phyloP scores from a whole-genome alignment of 2,797 vertebrate genomes.

The Hipposideros larvatus region DNA sequence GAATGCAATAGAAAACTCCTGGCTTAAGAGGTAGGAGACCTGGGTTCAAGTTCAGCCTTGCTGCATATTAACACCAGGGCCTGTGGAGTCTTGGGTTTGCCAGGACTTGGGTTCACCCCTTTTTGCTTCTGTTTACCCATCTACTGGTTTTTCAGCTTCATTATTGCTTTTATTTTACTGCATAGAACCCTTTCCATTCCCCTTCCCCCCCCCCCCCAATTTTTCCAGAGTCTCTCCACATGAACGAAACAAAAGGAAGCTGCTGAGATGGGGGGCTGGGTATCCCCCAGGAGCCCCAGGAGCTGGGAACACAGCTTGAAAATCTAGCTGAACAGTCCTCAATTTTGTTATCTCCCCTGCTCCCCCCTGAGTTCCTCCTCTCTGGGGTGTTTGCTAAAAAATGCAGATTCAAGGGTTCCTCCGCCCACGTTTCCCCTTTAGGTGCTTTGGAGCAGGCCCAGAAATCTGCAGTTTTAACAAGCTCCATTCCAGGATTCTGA shows the following conservation, averaged over 20 bases:
- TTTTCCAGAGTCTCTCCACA: background rate
- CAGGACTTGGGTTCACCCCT: background rate
- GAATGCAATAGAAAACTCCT: background rate
- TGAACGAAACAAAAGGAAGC: background rate
- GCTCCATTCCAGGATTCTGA: background rate
- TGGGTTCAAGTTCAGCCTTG: background rate
- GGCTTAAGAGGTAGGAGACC: background rate
- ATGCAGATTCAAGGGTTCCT: background rate
- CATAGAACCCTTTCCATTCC: background rate
- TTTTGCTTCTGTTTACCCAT: background rate
- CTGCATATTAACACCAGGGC: background rate
- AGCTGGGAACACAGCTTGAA: background rate
- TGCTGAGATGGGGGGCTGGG: background rate
- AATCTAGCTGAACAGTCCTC: background rate
- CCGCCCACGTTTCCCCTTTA: background rate
- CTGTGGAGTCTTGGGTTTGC: background rate
- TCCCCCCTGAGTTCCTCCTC: background rate
- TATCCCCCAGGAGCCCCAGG: background rate
- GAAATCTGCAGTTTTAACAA: background rate
- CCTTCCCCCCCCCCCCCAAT: accelerated
- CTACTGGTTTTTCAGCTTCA: background rate
- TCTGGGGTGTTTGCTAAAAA: background rate
- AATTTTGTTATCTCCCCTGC: background rate
- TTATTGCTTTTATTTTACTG: background rate
- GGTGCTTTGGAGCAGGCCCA: background rate